Percentiles rank a stretch among this genome's conserved stretches.
Evolutionary conservation across 2,888 invertebrate genomes (phyloP).

Genomic region (Electrophaes corylata): DNA sequence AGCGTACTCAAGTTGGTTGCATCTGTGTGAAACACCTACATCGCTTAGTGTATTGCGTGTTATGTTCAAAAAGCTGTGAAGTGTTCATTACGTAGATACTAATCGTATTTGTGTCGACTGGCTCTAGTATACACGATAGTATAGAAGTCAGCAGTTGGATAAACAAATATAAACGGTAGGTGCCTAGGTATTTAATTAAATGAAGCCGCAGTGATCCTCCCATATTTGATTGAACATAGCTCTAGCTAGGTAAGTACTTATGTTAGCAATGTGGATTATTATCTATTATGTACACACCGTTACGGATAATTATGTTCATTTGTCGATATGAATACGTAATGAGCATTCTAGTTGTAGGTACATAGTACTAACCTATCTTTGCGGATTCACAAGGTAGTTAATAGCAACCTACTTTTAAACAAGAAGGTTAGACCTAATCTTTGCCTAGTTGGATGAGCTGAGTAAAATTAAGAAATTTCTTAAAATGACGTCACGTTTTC

Average conservation of each 20-base stretch:
- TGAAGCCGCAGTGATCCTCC: constrained; percentile 23
- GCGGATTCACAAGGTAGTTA: constrained; percentile 10
- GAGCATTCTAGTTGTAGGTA: constrained; percentile 15
- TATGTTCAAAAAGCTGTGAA: constrained; percentile 37
- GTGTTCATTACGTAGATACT: constrained; percentile 10
- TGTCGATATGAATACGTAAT: constrained; percentile 42
- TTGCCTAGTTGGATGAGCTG: neutral
- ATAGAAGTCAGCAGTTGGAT: constrained; percentile 23
- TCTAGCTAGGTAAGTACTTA: constrained; percentile 17
- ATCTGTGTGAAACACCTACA: constrained; percentile 78
- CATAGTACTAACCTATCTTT: constrained; percentile 12
- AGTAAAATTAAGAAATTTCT: neutral
- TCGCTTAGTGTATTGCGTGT: constrained; percentile 64
- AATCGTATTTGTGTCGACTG: constrained; percentile 23
- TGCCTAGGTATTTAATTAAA: constrained; percentile 29
- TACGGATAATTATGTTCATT: constrained; percentile 42
- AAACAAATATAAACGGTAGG: neutral
- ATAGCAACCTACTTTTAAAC: constrained; percentile 1
- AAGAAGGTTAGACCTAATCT: neutral
- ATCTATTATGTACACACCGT: constrained; percentile 44
- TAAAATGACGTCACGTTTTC: neutral
- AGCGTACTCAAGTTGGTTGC: constrained; percentile 67
- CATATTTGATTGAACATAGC: constrained; percentile 23
- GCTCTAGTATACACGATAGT: constrained; percentile 1
- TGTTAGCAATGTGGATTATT: constrained; percentile 48